Evolutionary conservation across 35 echinoderm and acorn worm genomes (phyloP).

Genomic region (Nesometra sesokonis): DNA sequence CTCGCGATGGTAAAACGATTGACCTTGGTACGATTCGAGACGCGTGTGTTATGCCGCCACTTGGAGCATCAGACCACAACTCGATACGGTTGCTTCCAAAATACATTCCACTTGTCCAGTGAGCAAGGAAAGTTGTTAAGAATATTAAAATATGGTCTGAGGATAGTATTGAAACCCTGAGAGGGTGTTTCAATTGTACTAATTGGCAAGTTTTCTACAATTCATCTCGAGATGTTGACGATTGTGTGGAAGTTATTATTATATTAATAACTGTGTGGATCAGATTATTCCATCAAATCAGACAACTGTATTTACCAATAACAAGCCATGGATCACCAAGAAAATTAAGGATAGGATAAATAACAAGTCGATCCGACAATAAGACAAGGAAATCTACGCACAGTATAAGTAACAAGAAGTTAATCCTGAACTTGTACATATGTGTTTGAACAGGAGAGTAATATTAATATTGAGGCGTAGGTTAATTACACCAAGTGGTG

Average conservation of each 20-base stretch:
- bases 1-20: not conserved
- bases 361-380: too few species aligned
- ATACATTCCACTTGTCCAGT: not conserved
- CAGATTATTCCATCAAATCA: not conserved
- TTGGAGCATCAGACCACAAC: conserved; percentile 35
- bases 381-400: too few species aligned
- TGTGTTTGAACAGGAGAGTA: too few species aligned
- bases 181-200: conserved; percentile 24
- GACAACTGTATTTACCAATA: not conserved
- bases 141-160: conserved; percentile 1
- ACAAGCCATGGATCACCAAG: conserved; percentile 18
- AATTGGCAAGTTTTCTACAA: conserved; percentile 5
- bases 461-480: too few species aligned
- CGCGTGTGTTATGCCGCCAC: not conserved
- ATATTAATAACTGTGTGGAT: not conserved
- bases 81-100: conserved; percentile 2
- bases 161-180: conserved; percentile 6
- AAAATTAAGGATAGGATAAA: conserved; percentile 1
- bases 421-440: too few species aligned
- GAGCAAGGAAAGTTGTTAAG: not conserved
- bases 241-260: not conserved
- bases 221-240: not conserved
- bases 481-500: too few species aligned
- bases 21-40: not conserved
- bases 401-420: too few species aligned